phyloP scores from a whole-genome alignment of 2,888 invertebrate species.

The Drosophila niveifrons region DNA sequence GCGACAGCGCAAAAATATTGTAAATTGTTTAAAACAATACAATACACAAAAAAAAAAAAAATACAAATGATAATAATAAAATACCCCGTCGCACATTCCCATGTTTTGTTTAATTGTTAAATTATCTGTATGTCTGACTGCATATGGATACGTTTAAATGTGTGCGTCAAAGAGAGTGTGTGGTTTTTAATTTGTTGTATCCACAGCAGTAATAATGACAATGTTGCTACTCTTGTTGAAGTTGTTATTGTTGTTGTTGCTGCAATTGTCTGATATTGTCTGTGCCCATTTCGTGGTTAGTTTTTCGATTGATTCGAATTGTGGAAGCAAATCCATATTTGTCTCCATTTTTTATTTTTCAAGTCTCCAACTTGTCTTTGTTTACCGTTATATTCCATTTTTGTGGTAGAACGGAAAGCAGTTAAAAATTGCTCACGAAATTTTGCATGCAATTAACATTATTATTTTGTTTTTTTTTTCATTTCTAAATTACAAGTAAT shows the following conservation, averaged over 20 bases:
- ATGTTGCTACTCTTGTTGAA: constrained; percentile 15
- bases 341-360: constrained; percentile 29
- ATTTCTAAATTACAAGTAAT: neutral
- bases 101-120: constrained; percentile 54
- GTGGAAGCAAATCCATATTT: constrained; percentile 31
- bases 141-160: constrained; percentile 20
- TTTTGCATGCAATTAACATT: neutral
- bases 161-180: constrained; percentile 41
- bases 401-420: neutral
- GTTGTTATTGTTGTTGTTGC: constrained; percentile 23
- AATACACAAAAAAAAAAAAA: constrained; percentile 23
- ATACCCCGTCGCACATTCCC: constrained; percentile 41
- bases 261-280: constrained; percentile 49
- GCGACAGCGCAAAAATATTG: constrained; percentile 53
- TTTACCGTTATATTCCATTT: constrained; percentile 31
- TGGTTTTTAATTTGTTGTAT: constrained; percentile 56
- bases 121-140: constrained; percentile 38
- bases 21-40: constrained; percentile 56
- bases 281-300: constrained; percentile 46
- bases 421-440: neutral
- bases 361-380: constrained; percentile 3
- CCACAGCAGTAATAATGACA: constrained; percentile 40
- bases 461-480: too few species aligned
- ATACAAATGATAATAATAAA: constrained; percentile 31
- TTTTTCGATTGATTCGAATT: constrained; percentile 32